Percentiles rank a stretch among this genome's conserved stretches.
Evolutionary conservation across 2,113 vertebrate genomes (phyloP).

Genomic region (Cebus imitator): DNA sequence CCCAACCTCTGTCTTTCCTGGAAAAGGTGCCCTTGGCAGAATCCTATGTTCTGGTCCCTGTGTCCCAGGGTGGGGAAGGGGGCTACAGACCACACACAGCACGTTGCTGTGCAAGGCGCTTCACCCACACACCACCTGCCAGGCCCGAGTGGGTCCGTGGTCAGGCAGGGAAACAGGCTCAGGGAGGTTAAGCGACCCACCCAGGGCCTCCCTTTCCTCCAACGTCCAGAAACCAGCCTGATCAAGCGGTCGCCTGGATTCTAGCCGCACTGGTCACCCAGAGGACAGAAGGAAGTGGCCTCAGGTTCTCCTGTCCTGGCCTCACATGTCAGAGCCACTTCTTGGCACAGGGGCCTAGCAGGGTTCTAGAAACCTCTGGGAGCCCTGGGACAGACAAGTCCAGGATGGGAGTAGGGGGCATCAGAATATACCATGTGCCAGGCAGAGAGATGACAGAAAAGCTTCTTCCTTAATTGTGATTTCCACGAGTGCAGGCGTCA

Average conservation of each 20-base stretch:
- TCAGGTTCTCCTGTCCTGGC: background rate
- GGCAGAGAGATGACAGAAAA: background rate
- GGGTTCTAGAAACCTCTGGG: background rate
- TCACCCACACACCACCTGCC: no score
- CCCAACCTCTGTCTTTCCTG: background rate
- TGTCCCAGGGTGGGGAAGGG: fast-evolving
- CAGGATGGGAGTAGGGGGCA: background rate
- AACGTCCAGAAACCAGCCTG: background rate
- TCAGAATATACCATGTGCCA: background rate
- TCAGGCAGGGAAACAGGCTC: background rate
- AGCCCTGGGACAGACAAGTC: background rate
- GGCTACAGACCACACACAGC: no score
- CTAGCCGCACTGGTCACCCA: fast-evolving
- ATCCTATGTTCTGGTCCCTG: background rate
- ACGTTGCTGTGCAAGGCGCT: background rate
- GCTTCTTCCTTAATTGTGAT: no score
- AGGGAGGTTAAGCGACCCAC: background rate
- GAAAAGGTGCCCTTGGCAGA: background rate
- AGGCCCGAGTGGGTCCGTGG: background rate
- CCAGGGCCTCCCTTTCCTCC: background rate
- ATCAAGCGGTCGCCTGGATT: background rate
- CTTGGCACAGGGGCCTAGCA: background rate
- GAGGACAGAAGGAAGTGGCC: background rate
- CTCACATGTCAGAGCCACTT: background rate
- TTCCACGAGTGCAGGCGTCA: background rate